phyloP scores from a whole-genome alignment of 92 coral and sea anemone species.

The Pocillopora grandis region DNA sequence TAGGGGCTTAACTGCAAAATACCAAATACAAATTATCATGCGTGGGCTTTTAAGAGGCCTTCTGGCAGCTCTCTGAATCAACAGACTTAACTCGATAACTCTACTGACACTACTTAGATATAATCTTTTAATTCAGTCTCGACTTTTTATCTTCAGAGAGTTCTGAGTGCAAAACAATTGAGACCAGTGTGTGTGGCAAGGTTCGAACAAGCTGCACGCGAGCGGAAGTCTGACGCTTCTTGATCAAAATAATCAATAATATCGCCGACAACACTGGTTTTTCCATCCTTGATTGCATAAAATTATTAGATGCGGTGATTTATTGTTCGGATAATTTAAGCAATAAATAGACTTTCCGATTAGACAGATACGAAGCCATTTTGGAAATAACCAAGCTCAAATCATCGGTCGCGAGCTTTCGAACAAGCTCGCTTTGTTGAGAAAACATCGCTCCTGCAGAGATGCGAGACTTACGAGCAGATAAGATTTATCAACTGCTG shows the following conservation, averaged over 20 bases:
- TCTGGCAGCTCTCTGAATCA: too few relatives aligned
- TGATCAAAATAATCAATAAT: neutral
- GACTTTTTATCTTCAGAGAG: too few relatives aligned
- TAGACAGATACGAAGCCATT: neutral
- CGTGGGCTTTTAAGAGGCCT: too few relatives aligned
- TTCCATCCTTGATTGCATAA: neutral
- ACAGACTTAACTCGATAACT: too few relatives aligned
- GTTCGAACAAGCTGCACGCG: neutral
- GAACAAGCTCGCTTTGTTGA: too few relatives aligned
- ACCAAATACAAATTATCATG: too few relatives aligned
- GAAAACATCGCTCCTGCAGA: neutral
- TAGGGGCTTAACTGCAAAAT: too few relatives aligned
- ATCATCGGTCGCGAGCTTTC: neutral
- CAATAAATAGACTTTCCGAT: neutral
- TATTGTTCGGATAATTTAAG: neutral
- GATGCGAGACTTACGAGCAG: neutral
- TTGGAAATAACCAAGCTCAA: neutral
- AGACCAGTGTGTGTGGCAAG: neutral
- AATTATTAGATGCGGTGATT: neutral
- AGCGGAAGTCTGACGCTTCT: neutral
- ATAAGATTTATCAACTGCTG: neutral
- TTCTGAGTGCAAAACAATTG: too few relatives aligned
- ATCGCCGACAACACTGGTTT: neutral
- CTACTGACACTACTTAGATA: neutral
- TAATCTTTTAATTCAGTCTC: neutral